Conservation (phyloP, 2,113 vertebrate genomes). For the Ictalurus furcatus region DNA sequence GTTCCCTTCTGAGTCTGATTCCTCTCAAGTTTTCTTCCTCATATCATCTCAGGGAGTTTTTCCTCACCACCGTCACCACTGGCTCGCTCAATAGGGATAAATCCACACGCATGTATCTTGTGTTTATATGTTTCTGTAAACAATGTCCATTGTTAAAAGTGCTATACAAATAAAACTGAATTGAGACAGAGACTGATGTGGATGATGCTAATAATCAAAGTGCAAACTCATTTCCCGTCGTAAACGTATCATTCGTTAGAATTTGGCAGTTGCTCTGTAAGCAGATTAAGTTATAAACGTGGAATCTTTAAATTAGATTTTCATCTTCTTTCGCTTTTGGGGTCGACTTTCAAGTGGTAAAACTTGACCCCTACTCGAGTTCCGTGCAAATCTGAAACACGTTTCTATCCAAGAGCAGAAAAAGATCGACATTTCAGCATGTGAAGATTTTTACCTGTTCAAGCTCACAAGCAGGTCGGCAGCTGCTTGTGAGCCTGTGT, state of each 20-base stretch:
- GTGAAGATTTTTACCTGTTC: not conserved
- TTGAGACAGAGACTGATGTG: not conserved
- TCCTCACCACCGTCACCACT: too few species aligned
- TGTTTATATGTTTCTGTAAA: too few species aligned
- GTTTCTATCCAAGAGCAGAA: not conserved
- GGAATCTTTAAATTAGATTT: not conserved
- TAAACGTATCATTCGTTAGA: not conserved
- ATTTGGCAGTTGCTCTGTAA: not conserved
- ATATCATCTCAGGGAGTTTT: too few species aligned
- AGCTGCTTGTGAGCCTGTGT: not conserved
- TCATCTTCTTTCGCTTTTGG: not conserved
- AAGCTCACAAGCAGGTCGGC: not conserved
- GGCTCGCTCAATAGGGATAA: too few species aligned
- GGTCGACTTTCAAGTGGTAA: not conserved
- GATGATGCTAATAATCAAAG: not conserved
- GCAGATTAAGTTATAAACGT: not conserved
- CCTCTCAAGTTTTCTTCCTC: too few species aligned
- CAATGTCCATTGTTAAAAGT: too few species aligned
- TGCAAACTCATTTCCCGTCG: not conserved
- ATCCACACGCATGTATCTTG: too few species aligned
- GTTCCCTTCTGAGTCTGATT: too few species aligned
- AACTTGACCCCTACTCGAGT: not conserved
- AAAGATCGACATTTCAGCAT: not conserved
- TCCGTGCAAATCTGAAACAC: not conserved
- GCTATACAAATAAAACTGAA: too few species aligned